Evolutionary conservation across 2,797 vertebrate genomes (phyloP).

Genomic region (Sphenopsis melanotis): DNA sequence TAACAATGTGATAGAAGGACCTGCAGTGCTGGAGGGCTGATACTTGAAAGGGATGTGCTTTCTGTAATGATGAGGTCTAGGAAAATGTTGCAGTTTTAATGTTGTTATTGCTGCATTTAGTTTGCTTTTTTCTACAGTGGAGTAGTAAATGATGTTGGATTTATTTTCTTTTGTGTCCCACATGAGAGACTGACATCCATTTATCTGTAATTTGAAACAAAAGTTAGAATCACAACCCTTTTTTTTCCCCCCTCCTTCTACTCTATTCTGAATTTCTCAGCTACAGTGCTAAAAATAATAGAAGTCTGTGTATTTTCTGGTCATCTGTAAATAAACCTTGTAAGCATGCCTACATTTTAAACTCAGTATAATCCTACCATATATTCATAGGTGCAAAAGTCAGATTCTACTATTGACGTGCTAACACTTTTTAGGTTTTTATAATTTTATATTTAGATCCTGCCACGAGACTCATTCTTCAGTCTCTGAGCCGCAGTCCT

Average conservation of each 20-base stretch:
- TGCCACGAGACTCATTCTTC: neutral
- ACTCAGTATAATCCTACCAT: neutral
- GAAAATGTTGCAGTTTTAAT: conserved; percentile 6
- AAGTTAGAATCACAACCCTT: neutral
- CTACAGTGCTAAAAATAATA: conserved; percentile 15
- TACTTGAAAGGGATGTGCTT: conserved; percentile 1
- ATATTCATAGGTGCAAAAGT: neutral
- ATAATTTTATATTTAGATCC: conserved; percentile 26
- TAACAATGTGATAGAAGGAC: neutral
- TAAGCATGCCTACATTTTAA: neutral
- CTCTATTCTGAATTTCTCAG: neutral
- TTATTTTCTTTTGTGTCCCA: neutral
- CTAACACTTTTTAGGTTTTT: neutral
- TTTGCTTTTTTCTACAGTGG: neutral
- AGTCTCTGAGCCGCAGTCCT: neutral
- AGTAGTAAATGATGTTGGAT: neutral
- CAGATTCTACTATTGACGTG: neutral
- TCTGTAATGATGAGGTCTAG: conserved; percentile 9
- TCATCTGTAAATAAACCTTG: neutral
- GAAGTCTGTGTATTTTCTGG: neutral
- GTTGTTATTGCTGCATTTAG: neutral
- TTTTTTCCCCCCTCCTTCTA: neutral
- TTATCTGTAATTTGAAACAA: neutral
- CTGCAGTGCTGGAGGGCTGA: neutral
- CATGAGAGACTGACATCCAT: neutral